A percentile compares a stretch with the other conserved stretches of the same genome.
phyloP scores from a whole-genome alignment of 2,888 invertebrate species.

The Stenodema calcarata region DNA sequence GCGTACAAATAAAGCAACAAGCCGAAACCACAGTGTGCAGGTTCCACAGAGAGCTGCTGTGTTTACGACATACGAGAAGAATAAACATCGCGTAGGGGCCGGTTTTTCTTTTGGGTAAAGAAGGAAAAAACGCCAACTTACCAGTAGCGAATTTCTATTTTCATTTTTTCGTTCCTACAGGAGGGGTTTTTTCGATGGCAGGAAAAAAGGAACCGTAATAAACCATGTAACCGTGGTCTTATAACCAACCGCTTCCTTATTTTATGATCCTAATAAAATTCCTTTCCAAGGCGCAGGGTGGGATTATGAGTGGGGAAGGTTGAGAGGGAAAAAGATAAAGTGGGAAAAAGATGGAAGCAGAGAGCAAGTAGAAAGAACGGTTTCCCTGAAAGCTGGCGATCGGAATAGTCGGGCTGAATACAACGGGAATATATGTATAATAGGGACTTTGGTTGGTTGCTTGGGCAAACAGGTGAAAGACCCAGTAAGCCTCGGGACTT shows the following conservation, averaged over 20 bases:
- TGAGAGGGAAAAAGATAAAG: neutral
- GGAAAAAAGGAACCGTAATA: neutral
- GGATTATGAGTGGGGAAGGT: neutral
- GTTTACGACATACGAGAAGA: neutral
- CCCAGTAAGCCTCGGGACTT: neutral
- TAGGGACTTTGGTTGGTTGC: neutral
- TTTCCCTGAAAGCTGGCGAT: neutral
- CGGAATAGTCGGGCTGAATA: neutral
- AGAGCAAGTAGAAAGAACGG: neutral
- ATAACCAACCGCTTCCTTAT: neutral
- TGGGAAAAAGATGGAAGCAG: neutral
- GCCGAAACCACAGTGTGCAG: neutral
- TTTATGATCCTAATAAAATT: neutral
- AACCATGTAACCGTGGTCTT: neutral
- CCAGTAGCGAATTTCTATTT: neutral
- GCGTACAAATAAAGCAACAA: neutral
- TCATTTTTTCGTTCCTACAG: neutral
- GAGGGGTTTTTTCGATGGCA: neutral
- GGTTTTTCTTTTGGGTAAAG: neutral
- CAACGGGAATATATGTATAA: neutral
- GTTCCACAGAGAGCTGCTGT: neutral
- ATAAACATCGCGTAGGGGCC: neutral
- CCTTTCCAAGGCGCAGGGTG: neutral
- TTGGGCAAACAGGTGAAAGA: neutral
- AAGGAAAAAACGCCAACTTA: neutral